Conservation (phyloP, 1,140 invertebrate genomes). For the Drosophila busckii region DNA sequence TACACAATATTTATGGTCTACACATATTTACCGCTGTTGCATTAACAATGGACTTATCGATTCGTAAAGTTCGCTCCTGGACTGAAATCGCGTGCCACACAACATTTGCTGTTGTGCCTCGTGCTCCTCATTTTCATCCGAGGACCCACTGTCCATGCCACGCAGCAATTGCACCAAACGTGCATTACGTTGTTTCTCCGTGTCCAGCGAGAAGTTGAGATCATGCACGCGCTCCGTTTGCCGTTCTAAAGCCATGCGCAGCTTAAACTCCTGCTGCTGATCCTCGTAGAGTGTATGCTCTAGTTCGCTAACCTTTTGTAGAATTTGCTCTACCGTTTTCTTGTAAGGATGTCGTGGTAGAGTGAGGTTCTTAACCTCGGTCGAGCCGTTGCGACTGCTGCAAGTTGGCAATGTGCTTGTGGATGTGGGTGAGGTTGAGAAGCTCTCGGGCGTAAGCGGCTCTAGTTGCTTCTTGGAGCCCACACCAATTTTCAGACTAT, state of each 20-base stretch:
- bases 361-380: neutral
- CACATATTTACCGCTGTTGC: conserved; percentile 77
- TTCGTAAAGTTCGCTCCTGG: conserved; percentile 15
- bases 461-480: conserved; percentile 9
- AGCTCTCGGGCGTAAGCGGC: neutral
- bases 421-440: neutral
- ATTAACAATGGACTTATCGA: conserved; percentile 70
- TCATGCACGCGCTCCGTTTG: conserved; percentile 54
- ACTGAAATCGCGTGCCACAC: conserved; percentile 3
- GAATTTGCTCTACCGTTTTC: conserved; percentile 41
- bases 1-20: no score
- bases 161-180: conserved; percentile 55
- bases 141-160: conserved; percentile 28
- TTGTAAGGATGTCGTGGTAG: conserved; percentile 25
- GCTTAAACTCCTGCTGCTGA: conserved; percentile 59
- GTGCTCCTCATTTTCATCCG: conserved; percentile 39
- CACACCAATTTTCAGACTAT: conserved; percentile 24
- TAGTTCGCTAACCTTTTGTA: conserved; percentile 49
- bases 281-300: conserved; percentile 64
- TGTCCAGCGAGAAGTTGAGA: conserved; percentile 47
- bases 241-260: conserved; percentile 51
- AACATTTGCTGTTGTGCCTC: conserved; percentile 4
- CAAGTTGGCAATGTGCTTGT: neutral
- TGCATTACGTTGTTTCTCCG: conserved; percentile 52
- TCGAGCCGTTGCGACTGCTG: neutral